Evolutionary conservation across 2,797 vertebrate genomes (phyloP), one percentile per base, ranked within the genome.

Genomic region (Eulemur coronatus): DNA sequence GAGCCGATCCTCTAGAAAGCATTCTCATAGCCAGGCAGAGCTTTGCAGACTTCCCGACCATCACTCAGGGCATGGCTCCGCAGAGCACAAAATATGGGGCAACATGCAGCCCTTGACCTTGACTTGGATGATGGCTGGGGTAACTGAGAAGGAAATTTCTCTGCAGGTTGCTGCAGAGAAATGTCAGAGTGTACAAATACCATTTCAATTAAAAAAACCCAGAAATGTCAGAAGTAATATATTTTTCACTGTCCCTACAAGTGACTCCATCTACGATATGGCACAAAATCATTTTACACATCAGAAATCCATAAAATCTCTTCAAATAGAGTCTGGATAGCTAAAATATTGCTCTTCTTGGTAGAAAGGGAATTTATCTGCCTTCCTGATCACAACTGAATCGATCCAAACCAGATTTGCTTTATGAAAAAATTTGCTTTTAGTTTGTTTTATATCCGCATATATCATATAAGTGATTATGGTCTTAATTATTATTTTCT

Each of bases 261-360:
- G 94, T 97, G 90, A 97, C 79, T 98, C 95, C 91, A 70, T 85
- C 87, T 90, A 48, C 86, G 92, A 97, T 93, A 88, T 15, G 93
- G 92, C 59, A 79, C 57, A 63, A 93, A 97, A 97, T 97, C 75
- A 96, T 98, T 98, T 98, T 97, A 98, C 98, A 97, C 96, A 98
- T 97, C 98, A 98, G 85, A 97, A 97, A 98, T 78, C 95, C 91
- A 97, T 92, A 94, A 98, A 98, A 95, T 90, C 90, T 96, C 95
- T 89, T 97, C 94, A 97, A 84, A 97, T 38, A 70, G 97, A 96
- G 88, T 84, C 38, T 78, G 91, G 92, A 73, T 33, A 87, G 93
- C 57, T 91, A 86, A 59, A 97, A 73, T 10, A 81, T 43, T 0
- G 7, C 94, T 96, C 76, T 90, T 84, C 43, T 94, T 57, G 57